Base-by-base conservation (phyloP, 2,797 vertebrate species). In the Coranthus polyacanthus region DNA sequence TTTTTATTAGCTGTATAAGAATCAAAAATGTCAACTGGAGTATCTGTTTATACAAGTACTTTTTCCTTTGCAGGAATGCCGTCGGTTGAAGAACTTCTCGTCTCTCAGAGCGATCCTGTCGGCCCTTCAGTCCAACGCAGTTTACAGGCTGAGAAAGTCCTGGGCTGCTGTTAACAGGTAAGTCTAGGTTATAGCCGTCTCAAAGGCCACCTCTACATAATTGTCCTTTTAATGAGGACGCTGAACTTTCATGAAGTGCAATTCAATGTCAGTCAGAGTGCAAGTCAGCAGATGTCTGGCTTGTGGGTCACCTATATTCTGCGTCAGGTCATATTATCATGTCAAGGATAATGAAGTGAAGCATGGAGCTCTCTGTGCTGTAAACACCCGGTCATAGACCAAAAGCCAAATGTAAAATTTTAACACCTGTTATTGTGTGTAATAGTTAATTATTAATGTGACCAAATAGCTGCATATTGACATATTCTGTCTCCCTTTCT, bases 71-170 rank as follows among this genome's bases (percentile, higher is more conserved):
- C 84, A 96, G 96, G 87, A 91, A 39, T 96, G 96, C 67, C 89
- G 86, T 1, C 84, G 51, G 12, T 67, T 96, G 68, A 93, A 93
- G 69, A 96, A 96, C 73, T 95, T 96, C 88, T 96, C 96, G 1
- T 96, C 96, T 2, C 81, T 96, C 32, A 87, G 89, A 2, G 96
- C 96, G 1, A 93, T 96, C 75, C 89, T 96, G 68, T 96, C 96
- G 0, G 95, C 95, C 22, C 92, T 96, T 49, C 95, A 96, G 72
- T 96, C 95, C 2, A 94, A 94, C 11, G 92, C 96, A 0, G 84
- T 96, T 61, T 95, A 96, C 84, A 80, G 95, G 57, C 90, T 96
- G 59, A 95, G 95, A 62, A 93, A 91, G 82, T 94, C 95, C 66
- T 96, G 96, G 96, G 83, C 88, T 4, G 81, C 76, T 10, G 92